phyloP scores from a whole-genome alignment of 2,113 vertebrate species.

The Epinephelus cyanopodus region DNA sequence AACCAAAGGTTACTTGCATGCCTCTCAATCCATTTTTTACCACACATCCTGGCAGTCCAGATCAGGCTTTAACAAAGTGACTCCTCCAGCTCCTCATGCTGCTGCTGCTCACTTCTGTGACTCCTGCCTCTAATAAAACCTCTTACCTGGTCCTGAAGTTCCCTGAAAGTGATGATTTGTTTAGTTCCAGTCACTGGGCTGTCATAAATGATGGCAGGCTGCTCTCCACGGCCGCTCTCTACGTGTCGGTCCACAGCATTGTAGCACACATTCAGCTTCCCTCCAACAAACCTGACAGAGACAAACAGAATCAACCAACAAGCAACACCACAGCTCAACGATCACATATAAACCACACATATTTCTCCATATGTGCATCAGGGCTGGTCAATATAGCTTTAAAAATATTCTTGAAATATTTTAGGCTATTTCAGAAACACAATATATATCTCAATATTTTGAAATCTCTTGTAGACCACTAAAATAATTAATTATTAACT shows the following conservation, averaged over 20 bases:
- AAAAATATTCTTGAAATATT: too few species aligned
- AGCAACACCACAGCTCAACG: neutral
- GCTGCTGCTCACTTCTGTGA: neutral
- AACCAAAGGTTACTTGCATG: neutral
- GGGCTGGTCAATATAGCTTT: too few species aligned
- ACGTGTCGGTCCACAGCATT: constrained; percentile 96
- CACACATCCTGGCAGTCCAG: neutral
- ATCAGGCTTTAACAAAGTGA: neutral
- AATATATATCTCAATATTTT: too few species aligned
- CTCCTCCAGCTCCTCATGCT: neutral
- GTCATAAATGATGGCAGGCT: constrained; percentile 93
- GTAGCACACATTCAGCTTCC: constrained; percentile 95
- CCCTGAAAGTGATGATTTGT: constrained; percentile 89
- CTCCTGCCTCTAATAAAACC: neutral
- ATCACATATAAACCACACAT: neutral
- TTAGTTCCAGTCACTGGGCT: constrained; percentile 94
- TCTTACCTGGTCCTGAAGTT: constrained; percentile 90
- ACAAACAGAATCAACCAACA: neutral
- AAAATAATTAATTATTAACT: too few species aligned
- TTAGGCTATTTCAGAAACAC: too few species aligned
- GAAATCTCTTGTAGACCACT: too few species aligned
- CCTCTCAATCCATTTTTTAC: neutral
- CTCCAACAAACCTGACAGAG: constrained; percentile 90
- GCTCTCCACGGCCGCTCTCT: constrained; percentile 89
- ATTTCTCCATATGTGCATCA: neutral